Conservation (phyloP, 2,797 vertebrate species). For the Pseudochirops corinnae region DNA sequence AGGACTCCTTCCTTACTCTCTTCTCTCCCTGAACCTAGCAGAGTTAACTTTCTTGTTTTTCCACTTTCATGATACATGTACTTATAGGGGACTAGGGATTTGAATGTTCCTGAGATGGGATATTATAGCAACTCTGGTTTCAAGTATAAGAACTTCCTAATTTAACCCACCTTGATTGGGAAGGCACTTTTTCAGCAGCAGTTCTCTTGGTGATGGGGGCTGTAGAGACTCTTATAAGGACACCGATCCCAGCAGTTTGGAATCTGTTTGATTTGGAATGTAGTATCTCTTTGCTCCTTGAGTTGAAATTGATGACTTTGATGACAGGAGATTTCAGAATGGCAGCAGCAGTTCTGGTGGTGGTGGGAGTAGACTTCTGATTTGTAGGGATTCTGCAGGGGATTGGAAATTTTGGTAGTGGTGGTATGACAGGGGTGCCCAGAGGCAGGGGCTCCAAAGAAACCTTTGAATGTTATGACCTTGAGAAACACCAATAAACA, state of each 20-base stretch:
- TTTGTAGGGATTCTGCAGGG: not conserved
- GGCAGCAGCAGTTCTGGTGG: not conserved
- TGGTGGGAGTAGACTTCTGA: not conserved
- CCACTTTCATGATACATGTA: not conserved
- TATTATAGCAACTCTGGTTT: not conserved
- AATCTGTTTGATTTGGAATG: not conserved
- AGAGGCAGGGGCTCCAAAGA: not conserved
- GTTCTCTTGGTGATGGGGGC: not conserved
- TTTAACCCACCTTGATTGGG: too few species aligned
- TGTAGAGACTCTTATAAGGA: not conserved
- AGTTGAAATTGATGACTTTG: not conserved
- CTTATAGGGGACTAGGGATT: not conserved
- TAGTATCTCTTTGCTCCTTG: not conserved
- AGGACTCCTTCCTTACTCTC: not conserved
- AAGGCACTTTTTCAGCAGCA: not conserved
- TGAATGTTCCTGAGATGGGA: too few species aligned
- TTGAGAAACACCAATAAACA: not conserved
- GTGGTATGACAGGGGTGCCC: not conserved
- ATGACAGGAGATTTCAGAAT: not conserved
- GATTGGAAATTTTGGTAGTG: not conserved
- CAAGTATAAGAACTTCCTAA: not conserved
- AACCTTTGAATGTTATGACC: not conserved
- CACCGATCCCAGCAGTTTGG: not conserved
- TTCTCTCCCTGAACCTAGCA: not conserved
- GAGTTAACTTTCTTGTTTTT: not conserved